Percentiles rank a stretch among this genome's conserved stretches.
These are phyloP conservation scores for Marasmarcha lunaedactyla DNA, from an alignment of 2,888 invertebrate species.

Conservation along the genomic window DNA sequence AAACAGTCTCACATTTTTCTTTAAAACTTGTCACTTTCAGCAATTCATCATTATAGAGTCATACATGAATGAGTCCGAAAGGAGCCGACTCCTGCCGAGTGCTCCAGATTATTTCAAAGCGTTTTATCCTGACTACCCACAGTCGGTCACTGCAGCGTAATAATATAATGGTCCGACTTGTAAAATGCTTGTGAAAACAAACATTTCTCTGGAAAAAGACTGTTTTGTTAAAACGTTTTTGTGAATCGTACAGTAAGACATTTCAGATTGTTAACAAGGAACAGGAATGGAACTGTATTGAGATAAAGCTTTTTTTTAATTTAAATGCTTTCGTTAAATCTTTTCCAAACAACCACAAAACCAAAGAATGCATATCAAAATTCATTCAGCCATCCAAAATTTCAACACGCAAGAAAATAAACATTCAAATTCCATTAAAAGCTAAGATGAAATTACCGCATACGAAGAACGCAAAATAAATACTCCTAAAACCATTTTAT, in stretches of 20 bases:
- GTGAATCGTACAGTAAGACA: no score
- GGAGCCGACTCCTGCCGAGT: slow-evolving; percentile 37
- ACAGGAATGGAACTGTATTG: no score
- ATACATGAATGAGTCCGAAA: slow-evolving; percentile 51
- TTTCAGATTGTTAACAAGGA: no score
- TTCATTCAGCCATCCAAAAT: no score
- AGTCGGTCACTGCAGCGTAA: slow-evolving; percentile 47
- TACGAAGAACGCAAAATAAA: no score
- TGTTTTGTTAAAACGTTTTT: not conserved
- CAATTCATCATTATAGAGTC: slow-evolving; percentile 57
- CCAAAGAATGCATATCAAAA: no score
- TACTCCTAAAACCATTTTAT: slow-evolving; percentile 13
- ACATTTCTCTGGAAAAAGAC: not conserved
- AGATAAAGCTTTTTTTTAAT: no score
- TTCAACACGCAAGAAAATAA: no score
- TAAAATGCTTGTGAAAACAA: slow-evolving; percentile 26
- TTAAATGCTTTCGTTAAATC: no score
- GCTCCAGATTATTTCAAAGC: slow-evolving; percentile 39
- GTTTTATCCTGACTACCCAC: slow-evolving; percentile 25
- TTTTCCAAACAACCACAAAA: no score
- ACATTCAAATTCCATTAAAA: no score
- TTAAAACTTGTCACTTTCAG: not conserved
- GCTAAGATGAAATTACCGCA: no score
- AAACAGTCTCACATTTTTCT: not conserved
- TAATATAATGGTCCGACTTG: slow-evolving; percentile 48